phyloP scores from a whole-genome alignment of 1,140 invertebrate species.

The Epicauta chinensis region DNA sequence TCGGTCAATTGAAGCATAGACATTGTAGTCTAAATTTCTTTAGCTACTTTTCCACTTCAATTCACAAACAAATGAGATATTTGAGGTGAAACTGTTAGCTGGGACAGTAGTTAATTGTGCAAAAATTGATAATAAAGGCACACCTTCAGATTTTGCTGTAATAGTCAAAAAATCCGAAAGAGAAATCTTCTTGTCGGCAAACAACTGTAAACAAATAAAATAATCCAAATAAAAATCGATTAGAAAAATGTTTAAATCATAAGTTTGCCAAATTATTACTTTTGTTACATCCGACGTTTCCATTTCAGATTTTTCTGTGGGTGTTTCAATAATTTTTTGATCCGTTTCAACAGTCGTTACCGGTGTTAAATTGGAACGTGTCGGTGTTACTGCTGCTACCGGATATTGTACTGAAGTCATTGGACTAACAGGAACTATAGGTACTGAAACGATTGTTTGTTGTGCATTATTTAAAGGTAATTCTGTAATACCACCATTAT shows the following conservation, averaged over 20 bases:
- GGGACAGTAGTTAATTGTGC: too few relatives aligned
- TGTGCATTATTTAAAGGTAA: neutral
- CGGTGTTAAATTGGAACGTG: too few relatives aligned
- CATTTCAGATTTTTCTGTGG: neutral
- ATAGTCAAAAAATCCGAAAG: slow-evolving; percentile 31
- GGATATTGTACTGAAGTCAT: too few relatives aligned
- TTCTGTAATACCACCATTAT: too few relatives aligned
- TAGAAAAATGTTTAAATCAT: neutral
- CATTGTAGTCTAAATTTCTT: too few relatives aligned
- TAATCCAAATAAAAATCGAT: slow-evolving; percentile 4
- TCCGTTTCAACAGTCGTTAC: too few relatives aligned
- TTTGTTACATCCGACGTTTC: slow-evolving; percentile 6
- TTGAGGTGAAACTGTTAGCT: too few relatives aligned
- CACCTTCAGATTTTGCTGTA: slow-evolving; percentile 27
- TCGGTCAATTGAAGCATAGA: too few relatives aligned
- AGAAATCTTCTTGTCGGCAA: slow-evolving; percentile 32
- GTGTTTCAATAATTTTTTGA: neutral
- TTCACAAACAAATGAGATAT: too few relatives aligned
- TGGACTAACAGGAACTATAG: too few relatives aligned
- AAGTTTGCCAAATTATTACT: slow-evolving; percentile 2
- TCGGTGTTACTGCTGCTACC: too few relatives aligned
- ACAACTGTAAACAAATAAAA: slow-evolving; percentile 33
- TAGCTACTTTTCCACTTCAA: too few relatives aligned
- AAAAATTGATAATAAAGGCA: neutral
- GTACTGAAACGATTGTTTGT: neutral